Percentiles rank a stretch among this genome's conserved stretches.
Evolutionary conservation across 2,113 vertebrate species (phyloP).

Genomic region (Rhinolophus ferrumequinum): DNA sequence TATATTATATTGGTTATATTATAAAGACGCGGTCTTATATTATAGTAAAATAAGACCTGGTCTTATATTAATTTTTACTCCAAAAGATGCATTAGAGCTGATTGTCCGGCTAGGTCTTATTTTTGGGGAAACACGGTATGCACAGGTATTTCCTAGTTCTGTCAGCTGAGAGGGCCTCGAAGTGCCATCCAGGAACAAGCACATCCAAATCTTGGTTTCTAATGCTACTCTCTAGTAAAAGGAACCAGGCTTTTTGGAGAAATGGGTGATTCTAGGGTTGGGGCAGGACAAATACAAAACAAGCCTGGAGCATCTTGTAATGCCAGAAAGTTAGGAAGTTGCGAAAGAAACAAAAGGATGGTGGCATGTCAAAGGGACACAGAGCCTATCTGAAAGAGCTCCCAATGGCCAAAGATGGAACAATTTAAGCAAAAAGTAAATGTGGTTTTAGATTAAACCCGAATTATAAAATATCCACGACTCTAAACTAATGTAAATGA

Average conservation of each 20-base stretch:
- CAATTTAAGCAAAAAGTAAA: not conserved
- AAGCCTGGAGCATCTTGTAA: not conserved
- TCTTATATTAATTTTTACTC: too few species aligned
- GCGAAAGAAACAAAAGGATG: not conserved
- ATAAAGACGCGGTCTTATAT: too few species aligned
- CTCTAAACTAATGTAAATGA: not conserved
- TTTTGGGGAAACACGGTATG: too few species aligned
- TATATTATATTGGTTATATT: too few species aligned
- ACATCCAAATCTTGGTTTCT: not conserved
- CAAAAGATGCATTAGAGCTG: too few species aligned
- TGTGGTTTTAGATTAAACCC: not conserved
- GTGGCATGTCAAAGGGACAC: not conserved
- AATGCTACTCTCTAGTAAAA: not conserved
- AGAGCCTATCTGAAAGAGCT: not conserved
- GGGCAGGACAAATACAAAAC: not conserved
- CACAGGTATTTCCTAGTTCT: not conserved
- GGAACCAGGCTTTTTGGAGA: slow-evolving; percentile 1
- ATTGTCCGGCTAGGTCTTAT: too few species aligned
- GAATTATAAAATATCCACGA: not conserved
- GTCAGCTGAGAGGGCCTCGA: not conserved
- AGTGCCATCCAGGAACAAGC: not conserved
- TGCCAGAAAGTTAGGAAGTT: not conserved
- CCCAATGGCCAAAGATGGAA: not conserved
- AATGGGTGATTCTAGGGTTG: not conserved
- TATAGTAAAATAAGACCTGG: too few species aligned